Percentiles rank a stretch among this genome's conserved stretches.
phyloP scores from a whole-genome alignment of 92 coral and sea anemone genomes.

The Blastomussa wellsi region DNA sequence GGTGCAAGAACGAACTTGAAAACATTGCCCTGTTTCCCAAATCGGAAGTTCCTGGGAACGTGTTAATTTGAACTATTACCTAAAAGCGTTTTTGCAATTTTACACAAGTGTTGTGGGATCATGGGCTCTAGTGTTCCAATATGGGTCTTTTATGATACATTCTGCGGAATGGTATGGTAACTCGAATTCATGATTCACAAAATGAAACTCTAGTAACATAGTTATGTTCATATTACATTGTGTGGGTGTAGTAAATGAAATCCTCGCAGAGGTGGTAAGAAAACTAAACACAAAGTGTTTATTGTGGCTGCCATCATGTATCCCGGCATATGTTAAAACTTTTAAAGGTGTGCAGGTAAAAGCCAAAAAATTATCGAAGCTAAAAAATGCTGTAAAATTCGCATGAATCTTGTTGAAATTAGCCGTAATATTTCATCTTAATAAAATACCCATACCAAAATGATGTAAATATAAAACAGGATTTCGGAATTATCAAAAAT shows the following conservation, averaged over 20 bases:
- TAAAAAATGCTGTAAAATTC: not conserved
- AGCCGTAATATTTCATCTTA: not conserved
- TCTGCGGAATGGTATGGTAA: not conserved
- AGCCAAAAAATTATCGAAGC: not conserved
- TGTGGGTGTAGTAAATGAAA: not conserved
- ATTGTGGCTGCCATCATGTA: too few species aligned
- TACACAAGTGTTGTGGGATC: not conserved
- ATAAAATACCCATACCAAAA: not conserved
- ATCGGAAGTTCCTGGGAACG: too few species aligned
- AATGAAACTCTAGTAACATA: not conserved
- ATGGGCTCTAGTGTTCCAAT: not conserved
- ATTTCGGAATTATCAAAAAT: constrained; percentile 1
- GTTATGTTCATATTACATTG: too few species aligned
- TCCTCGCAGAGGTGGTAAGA: constrained; percentile 13
- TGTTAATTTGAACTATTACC: too few species aligned
- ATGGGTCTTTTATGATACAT: not conserved
- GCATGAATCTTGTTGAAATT: not conserved
- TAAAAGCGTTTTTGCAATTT: too few species aligned
- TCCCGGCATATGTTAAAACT: not conserved
- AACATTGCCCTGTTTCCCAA: too few species aligned
- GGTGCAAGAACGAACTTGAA: too few species aligned
- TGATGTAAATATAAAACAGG: not conserved
- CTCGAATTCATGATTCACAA: not conserved
- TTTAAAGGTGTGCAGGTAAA: not conserved
- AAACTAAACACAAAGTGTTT: constrained; percentile 5